phyloP scores from a whole-genome alignment of 1,140 invertebrate genomes.

The Mycetomoellerius zeteki region DNA sequence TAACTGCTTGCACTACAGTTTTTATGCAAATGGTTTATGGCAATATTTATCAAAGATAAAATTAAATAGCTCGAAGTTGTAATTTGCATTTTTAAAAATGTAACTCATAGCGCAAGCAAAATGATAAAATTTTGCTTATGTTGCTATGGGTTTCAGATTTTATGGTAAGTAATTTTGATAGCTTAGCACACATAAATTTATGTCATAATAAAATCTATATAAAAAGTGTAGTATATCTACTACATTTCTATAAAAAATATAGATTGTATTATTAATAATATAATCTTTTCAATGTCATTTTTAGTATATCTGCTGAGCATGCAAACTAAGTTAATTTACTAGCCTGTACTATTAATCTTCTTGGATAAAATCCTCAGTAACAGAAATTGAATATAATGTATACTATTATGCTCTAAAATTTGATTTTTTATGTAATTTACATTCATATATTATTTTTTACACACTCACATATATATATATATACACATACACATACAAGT shows the following conservation, averaged over 20 bases:
- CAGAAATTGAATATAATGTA: background rate
- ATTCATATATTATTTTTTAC: background rate
- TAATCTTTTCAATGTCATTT: background rate
- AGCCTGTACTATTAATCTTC: background rate
- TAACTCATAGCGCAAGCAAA: slow-evolving; percentile 5
- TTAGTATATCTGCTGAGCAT: background rate
- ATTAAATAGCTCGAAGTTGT: background rate
- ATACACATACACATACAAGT: background rate
- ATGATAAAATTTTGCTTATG: slow-evolving; percentile 8
- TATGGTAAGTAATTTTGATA: slow-evolving; percentile 49
- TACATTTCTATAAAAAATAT: background rate
- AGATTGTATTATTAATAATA: background rate
- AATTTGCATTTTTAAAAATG: slow-evolving; percentile 5
- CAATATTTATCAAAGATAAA: background rate
- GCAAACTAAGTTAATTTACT: background rate
- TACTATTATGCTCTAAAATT: background rate
- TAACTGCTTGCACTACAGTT: slow-evolving; percentile 5
- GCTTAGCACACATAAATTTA: background rate
- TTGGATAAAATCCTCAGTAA: background rate
- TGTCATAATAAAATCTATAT: background rate
- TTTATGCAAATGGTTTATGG: background rate
- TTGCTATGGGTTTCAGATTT: slow-evolving; percentile 23
- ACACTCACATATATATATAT: background rate
- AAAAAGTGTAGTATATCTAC: background rate
- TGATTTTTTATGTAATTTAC: slow-evolving; percentile 1